These are phyloP conservation scores for Poecilia velifera DNA, from an alignment of 2,797 vertebrate species.

Conservation along the genomic window DNA sequence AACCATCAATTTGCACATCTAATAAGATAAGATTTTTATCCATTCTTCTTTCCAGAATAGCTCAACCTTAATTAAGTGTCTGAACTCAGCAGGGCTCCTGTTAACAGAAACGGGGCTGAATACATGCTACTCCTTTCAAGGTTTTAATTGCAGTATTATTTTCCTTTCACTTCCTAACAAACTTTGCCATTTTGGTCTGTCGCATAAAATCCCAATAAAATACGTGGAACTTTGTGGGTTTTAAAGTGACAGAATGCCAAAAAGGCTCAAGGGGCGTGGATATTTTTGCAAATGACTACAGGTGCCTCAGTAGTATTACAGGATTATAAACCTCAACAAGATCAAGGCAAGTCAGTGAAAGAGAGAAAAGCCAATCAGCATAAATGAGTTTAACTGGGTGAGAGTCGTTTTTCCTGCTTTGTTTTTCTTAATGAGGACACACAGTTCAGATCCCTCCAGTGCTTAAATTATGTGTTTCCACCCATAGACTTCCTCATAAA, in stretches of 20 bases:
- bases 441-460: conserved; percentile 61
- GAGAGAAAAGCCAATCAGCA: conserved; percentile 76
- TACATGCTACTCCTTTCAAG: not conserved
- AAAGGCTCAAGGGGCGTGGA: not conserved
- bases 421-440: conserved; percentile 74
- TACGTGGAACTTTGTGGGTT: not conserved
- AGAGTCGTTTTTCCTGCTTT: conserved; percentile 64
- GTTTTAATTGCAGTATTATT: not conserved
- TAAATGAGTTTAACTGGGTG: conserved; percentile 70
- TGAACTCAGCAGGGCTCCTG: not conserved
- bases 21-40: not conserved
- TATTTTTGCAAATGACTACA: not conserved
- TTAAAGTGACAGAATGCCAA: not conserved
- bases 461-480: conserved; percentile 70
- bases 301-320: conserved; percentile 54
- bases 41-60: not conserved
- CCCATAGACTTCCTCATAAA: conserved; percentile 65
- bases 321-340: conserved; percentile 70
- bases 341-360: conserved; percentile 60
- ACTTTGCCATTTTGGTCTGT: not conserved
- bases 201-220: not conserved
- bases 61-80: not conserved
- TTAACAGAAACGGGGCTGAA: not conserved
- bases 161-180: not conserved
- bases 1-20: not conserved